These are phyloP conservation scores for Sisor rabdophorus DNA, from an alignment of 2,113 vertebrate genomes.

Conservation along the genomic window DNA sequence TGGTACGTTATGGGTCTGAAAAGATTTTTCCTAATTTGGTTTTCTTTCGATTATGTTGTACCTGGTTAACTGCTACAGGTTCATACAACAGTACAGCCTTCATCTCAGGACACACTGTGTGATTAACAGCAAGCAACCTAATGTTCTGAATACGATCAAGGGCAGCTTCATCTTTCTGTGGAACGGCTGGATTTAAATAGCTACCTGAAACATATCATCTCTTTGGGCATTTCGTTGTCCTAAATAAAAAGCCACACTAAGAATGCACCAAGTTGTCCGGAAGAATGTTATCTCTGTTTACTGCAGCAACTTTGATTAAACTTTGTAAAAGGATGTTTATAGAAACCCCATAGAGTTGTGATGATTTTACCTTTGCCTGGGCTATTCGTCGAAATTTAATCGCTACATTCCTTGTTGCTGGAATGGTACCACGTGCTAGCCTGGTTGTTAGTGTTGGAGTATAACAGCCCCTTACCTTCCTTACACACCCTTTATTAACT, in stretches of 20 bases:
- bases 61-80: not conserved
- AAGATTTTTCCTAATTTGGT: not conserved
- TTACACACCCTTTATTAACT: not conserved
- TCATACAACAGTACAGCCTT: slow-evolving; percentile 7
- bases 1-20: slow-evolving; percentile 9
- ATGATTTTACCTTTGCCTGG: not conserved
- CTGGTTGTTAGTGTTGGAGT: too few species aligned
- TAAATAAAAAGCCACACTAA: slow-evolving; percentile 19
- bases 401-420: too few species aligned
- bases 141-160: slow-evolving; percentile 21
- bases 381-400: not conserved
- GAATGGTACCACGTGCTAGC: not conserved
- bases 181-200: slow-evolving; percentile 12
- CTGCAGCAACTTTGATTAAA: not conserved
- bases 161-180: slow-evolving; percentile 29
- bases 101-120: slow-evolving; percentile 31
- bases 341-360: not conserved
- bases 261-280: slow-evolving; percentile 26
- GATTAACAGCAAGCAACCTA: slow-evolving; percentile 26
- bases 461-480: not conserved
- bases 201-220: slow-evolving; percentile 30
- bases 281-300: slow-evolving; percentile 1
- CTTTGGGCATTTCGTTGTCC: slow-evolving; percentile 17
- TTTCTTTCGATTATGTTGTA: slow-evolving; percentile 11
- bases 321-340: not conserved